Evolutionary conservation across 1,140 invertebrate genomes (phyloP), one percentile per base, ranked within the genome.

Genomic region (Ostrea denselamellosa): DNA sequence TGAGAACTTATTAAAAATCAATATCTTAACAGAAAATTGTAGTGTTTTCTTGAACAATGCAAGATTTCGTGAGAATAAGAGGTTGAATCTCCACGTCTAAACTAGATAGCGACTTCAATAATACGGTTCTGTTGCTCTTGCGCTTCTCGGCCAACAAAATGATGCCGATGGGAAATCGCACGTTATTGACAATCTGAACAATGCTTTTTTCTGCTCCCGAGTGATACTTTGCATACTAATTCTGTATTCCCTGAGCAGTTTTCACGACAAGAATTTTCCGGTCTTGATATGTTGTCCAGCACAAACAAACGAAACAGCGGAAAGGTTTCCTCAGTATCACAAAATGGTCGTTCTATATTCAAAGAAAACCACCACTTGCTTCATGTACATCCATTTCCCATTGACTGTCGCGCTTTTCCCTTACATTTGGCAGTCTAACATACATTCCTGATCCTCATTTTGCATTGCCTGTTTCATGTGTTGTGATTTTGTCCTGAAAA

Each of bases 161-260:
- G 68, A 77, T 77, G 68, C 68, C 68, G 68, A 14, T 77, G 68
- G 68, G 68, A 77, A 77, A 77, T 77, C 28, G 68, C 68, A 22
- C 25, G 68, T 77, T 77, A 77, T 77, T 77, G 68, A 77, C 68
- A 77, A 77, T 77, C 68, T 77, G 68, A 77, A 77, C 68, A 77
- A 77, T 14, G 68, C 68, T 34, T 28, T 77, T 77, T 77, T 77
- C 68, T 77, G 68, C 68, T 77, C 68, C 68, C 68, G 25, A 28
- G 68, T 77, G 68, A 77, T 77, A 77, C 68, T 77, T 28, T 28
- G 68, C 68, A 77, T 77, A 77, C 68, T 77, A 77, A 77, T 77
- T 28, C 25, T 25, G 0, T 34, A 77, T 77, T 77, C 68, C 25
- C 68, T 77, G 68, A 77, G 25, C 68, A 62, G 25, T 25, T 14